Evolutionary conservation across 1,140 invertebrate genomes (phyloP).

Genomic region (Coptotermes formosanus): DNA sequence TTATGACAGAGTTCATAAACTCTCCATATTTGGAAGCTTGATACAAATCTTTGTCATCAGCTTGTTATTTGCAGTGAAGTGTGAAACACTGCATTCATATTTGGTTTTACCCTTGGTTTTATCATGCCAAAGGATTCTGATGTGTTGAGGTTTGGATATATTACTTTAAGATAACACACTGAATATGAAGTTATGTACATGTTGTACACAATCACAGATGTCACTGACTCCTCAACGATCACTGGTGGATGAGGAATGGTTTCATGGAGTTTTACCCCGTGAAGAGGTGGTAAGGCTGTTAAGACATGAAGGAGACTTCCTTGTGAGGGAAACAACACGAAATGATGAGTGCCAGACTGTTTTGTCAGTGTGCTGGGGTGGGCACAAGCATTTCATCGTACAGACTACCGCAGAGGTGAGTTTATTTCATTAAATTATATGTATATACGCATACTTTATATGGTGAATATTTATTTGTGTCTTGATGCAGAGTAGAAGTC

Average conservation of each 20-base stretch:
- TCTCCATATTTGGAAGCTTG: too few relatives aligned
- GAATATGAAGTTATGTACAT: neutral
- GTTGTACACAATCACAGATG: neutral
- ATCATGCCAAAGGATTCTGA: too few relatives aligned
- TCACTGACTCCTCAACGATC: conserved; percentile 32
- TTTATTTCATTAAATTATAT: neutral
- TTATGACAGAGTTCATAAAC: too few relatives aligned
- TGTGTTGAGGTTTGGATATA: neutral
- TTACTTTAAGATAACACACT: neutral
- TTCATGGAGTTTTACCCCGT: conserved; percentile 92
- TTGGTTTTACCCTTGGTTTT: too few relatives aligned
- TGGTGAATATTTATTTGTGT: too few relatives aligned
- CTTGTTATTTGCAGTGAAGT: too few relatives aligned
- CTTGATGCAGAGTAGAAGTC: too few relatives aligned
- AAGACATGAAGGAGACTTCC: conserved; percentile 86
- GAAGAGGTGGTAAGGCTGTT: conserved; percentile 93
- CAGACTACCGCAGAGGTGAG: conserved; percentile 85
- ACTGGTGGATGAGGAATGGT: conserved; percentile 91
- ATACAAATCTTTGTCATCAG: too few relatives aligned
- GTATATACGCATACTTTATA: too few relatives aligned
- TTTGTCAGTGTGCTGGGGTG: conserved; percentile 92
- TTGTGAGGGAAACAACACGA: conserved; percentile 91
- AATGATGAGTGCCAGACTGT: conserved; percentile 92
- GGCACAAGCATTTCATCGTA: conserved; percentile 96
- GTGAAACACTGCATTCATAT: too few relatives aligned